A percentile compares a stretch with the other conserved stretches of the same genome.
Conservation (phyloP, 2,888 invertebrate genomes). For the Sphinx pinastri region DNA sequence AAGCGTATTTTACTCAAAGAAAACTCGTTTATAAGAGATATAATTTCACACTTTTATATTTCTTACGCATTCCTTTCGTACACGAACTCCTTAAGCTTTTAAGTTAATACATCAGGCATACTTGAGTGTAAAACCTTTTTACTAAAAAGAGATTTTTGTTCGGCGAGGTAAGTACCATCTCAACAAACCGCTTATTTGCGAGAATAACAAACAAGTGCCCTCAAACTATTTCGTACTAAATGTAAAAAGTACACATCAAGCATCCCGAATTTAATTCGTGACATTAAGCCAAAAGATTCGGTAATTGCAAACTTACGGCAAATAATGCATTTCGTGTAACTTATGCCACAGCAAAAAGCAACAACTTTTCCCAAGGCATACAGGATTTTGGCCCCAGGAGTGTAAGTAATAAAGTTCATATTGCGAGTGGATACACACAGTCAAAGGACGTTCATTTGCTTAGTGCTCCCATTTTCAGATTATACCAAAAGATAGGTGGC, state of each 20-base stretch:
- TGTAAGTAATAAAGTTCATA: conserved; percentile 31
- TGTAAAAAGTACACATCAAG: conserved; percentile 30
- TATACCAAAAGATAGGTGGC: conserved; percentile 77
- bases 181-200: conserved; percentile 11
- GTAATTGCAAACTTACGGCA: conserved; percentile 76
- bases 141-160: not conserved
- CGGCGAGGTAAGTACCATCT: no score
- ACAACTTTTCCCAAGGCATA: conserved; percentile 26
- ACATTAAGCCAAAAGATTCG: conserved; percentile 65
- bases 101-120: not conserved
- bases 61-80: no score
- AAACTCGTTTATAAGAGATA: no score
- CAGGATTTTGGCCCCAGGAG: conserved; percentile 36
- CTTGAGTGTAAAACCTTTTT: not conserved
- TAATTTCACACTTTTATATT: no score
- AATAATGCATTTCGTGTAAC: conserved; percentile 65
- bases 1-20: no score
- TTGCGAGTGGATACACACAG: conserved; percentile 27
- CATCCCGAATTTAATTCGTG: conserved; percentile 56
- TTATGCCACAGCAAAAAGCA: conserved; percentile 35
- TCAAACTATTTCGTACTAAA: conserved; percentile 17
- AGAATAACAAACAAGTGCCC: conserved; percentile 1
- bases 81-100: no score
- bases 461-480: conserved; percentile 74
- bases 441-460: conserved; percentile 43